These are phyloP conservation scores for Pristionchus fissidentatus DNA, from an alignment of 2,888 invertebrate species.

Conservation along the genomic window DNA sequence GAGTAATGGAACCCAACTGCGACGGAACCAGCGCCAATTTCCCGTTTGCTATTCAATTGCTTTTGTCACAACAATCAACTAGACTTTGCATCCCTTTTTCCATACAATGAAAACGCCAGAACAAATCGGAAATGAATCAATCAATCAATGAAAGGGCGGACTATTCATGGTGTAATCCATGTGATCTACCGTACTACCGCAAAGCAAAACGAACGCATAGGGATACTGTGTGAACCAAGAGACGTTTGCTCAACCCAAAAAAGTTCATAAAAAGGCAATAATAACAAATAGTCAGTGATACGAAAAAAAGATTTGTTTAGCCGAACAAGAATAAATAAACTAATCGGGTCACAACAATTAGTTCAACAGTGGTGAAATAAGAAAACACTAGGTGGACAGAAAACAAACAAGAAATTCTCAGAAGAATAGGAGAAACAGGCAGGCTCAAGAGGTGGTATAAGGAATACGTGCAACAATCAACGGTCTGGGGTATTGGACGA, in stretches of 20 bases:
- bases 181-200: constrained; percentile 1
- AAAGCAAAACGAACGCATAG: neutral
- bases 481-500: constrained; percentile 31
- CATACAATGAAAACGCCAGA: constrained; percentile 1
- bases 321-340: constrained; percentile 17
- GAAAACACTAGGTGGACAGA: constrained; percentile 5
- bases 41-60: neutral
- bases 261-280: constrained; percentile 1
- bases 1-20: neutral
- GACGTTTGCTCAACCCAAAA: neutral
- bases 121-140: constrained; percentile 24
- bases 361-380: constrained; percentile 44
- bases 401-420: constrained; percentile 4
- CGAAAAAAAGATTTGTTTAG: neutral
- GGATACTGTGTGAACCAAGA: neutral
- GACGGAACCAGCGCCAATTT: neutral
- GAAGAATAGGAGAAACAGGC: constrained; percentile 14
- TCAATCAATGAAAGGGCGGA: neutral
- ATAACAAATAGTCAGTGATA: constrained; percentile 21
- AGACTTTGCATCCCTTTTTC: neutral
- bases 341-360: constrained; percentile 23
- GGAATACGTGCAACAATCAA: constrained; percentile 9
- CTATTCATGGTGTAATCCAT: neutral
- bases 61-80: neutral
- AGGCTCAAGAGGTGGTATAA: constrained; percentile 48